Evolutionary conservation across 2,888 invertebrate genomes (phyloP), one percentile per base, ranked within the genome.

Genomic region (Rhorus exstirpatorius): DNA sequence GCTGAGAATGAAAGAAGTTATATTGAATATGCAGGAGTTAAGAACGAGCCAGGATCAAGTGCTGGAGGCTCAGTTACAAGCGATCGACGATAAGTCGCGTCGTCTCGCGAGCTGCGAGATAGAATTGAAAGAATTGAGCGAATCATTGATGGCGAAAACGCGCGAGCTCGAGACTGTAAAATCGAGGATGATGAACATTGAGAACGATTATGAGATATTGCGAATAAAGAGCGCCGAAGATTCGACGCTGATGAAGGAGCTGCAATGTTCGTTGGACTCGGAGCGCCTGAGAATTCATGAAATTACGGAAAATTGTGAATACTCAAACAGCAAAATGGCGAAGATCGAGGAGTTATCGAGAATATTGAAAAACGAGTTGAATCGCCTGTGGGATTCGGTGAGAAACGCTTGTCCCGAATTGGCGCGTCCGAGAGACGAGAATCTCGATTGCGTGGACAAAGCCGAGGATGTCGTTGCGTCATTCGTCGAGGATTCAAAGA

Each of bases 1-100:
- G 65, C 68, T 85, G 3, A 89, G 87, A 68, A 76, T 90, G 81
- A 88, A 90, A 10, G 90, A 90, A 65, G 58, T 90, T 1, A 88
- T 91, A 44, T 41, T 83, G 1, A 89, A 87, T 83, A 71, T 91
- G 3, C 88, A 91, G 26, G 87, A 91, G 74, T 84, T 89, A 3
- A 86, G 85, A 53, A 35, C 74, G 8, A 88, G 86, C 51, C 91
- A 90, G 24, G 88, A 89, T 35, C 84, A 84, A 10, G 86, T 88
- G 8, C 65, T 90, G 61, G 74, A 85, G 44, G 84, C 87, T 7
- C 90, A 90, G 65, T 85, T 84, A 2, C 84, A 87, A 74, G 85
- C 87, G n/a, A 67, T 91, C 0, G 81, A 86, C 19, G 89, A 90
- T 53, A 90, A 87, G 17, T 63, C 63, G 24, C 12, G 49, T 0